These are phyloP conservation scores for Eristalis arbustorum DNA, from an alignment of 2,888 invertebrate genomes.

Conservation along the genomic window DNA sequence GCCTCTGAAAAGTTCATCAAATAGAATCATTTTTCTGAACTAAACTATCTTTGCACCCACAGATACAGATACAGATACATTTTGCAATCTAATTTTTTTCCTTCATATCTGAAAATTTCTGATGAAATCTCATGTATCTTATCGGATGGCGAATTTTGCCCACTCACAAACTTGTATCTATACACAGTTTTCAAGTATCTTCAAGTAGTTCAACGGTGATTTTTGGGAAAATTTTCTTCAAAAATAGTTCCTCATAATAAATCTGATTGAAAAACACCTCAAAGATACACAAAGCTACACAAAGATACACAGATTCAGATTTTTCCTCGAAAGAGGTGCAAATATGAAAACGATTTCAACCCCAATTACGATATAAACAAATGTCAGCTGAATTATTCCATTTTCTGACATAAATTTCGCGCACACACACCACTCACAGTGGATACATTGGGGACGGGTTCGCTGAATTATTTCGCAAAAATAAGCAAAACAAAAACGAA, in stretches of 20 bases:
- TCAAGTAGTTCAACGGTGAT: background rate
- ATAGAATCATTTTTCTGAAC: background rate
- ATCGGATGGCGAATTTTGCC: background rate
- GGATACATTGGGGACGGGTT: background rate
- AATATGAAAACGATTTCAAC: conserved; percentile 2
- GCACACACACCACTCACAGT: no score
- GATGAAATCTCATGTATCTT: background rate
- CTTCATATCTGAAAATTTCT: background rate
- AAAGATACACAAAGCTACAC: background rate
- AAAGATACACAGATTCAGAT: conserved; percentile 1
- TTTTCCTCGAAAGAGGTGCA: no score
- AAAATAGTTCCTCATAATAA: background rate
- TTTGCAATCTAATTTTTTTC: background rate
- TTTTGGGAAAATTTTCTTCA: background rate
- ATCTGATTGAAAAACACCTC: background rate
- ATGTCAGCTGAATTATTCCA: conserved; percentile 24
- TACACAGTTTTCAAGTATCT: background rate
- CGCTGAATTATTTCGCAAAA: background rate
- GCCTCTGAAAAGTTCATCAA: background rate
- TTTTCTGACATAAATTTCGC: background rate
- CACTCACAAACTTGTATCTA: background rate
- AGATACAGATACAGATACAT: background rate
- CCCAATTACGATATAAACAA: conserved; percentile 12
- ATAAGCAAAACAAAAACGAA: background rate
- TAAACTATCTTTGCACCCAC: background rate